phyloP scores from a whole-genome alignment of 2,113 vertebrate species.

The Gadus chalcogrammus region DNA sequence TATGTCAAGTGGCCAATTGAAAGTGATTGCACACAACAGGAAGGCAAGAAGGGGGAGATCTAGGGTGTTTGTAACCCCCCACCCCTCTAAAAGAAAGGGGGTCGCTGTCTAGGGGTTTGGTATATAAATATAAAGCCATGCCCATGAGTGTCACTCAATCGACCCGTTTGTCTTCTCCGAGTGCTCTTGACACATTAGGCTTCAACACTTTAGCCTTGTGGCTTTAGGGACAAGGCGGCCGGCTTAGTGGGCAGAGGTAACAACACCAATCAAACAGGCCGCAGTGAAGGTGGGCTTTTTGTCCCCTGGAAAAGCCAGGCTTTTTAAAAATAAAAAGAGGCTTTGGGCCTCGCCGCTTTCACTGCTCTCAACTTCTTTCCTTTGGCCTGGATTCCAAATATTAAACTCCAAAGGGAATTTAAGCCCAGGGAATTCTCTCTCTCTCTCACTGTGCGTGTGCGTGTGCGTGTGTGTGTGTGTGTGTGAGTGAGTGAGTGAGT shows the following conservation, averaged over 20 bases:
- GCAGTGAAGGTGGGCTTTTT: constrained; percentile 12
- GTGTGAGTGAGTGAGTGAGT: no score
- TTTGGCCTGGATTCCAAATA: constrained; percentile 64
- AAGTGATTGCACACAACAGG: not conserved
- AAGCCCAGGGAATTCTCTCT: constrained; percentile 46
- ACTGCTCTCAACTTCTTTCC: constrained; percentile 42
- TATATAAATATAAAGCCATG: no score
- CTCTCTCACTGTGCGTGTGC: no score
- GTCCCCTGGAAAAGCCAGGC: constrained; percentile 36
- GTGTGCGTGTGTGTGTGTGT: no score
- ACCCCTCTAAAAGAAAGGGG: not conserved
- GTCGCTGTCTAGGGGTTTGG: constrained; percentile 1
- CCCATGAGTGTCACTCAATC: no score
- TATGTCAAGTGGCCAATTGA: constrained; percentile 22
- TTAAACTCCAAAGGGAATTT: constrained; percentile 54
- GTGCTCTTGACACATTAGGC: no score
- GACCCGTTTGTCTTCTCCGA: no score
- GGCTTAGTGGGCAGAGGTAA: no score
- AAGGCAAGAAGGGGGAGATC: not conserved
- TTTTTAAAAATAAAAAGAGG: constrained; percentile 41
- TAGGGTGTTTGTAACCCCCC: no score
- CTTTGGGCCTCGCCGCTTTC: constrained; percentile 41
- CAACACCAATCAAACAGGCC: no score
- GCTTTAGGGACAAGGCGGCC: no score
- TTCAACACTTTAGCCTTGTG: no score